Evolutionary conservation across 2,888 invertebrate species (phyloP), one percentile per base, ranked within the genome.

Genomic region (Lacanobia oleracea): DNA sequence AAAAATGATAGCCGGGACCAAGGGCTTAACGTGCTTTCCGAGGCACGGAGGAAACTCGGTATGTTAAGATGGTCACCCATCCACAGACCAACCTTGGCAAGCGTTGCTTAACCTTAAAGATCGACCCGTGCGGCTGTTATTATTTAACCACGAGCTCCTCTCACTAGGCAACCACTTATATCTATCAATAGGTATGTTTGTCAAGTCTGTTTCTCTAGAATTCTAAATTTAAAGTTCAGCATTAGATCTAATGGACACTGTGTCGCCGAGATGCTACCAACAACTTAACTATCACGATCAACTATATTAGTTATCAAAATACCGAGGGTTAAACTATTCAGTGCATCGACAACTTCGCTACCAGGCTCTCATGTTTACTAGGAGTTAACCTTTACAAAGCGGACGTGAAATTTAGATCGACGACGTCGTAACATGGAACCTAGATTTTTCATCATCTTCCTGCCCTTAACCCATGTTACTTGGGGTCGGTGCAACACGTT

Each of bases 251-350:
- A 33, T 50, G 12, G 14, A 8, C 10, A 56, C 18, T 40, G 1
- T 51, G 33, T 16, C 37, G 18, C 4, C 21, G 33, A 54, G 33
- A 27, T 45, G 23, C 27, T 51, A 12, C 57, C 10, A 37, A 33
- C 37, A 37, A 57, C 57, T 37, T 57, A 53, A 75, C 16, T 59
- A 63, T 45, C 43, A 14, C 27, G 51, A 67, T 56, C 40, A 56
- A 50, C 54, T 61, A 45, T 53, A 65, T 59, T 62, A 72, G 50
- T 65, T 62, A n/a, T 54, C 67, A 65, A 80, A 84, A 78, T 74
- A 61, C 67, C 67, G 43, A 33, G 14, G n/a, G 54, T 64, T 72
- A 40, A 81, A 83, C 62, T 59, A 75, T 79, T 83, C 67, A 68
- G 63, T 65, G 64, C 45, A 79, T 77, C 73, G 56, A 66, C 50